phyloP scores from a whole-genome alignment of 2,888 invertebrate species.

The Bhutanitis thaidina region DNA sequence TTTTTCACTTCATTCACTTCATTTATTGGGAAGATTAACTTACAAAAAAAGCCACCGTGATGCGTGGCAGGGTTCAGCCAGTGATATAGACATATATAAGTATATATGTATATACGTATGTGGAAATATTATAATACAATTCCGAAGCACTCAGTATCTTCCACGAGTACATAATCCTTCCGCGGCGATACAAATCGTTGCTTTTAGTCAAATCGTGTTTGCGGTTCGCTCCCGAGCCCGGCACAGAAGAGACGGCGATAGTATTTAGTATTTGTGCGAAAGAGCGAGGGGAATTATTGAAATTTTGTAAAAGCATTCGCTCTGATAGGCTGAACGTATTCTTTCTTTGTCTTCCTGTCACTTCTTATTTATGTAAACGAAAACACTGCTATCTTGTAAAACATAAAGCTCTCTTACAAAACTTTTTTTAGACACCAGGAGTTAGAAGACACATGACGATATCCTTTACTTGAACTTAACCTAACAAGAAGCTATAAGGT shows the following conservation, averaged over 20 bases:
- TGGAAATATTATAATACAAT: neutral
- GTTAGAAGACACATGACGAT: no score
- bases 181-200: conserved; percentile 34
- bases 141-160: neutral
- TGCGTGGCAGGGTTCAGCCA: no score
- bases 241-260: neutral
- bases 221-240: conserved; percentile 23
- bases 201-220: conserved; percentile 36
- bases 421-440: no score
- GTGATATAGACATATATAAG: no score
- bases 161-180: conserved; percentile 14
- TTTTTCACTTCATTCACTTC: no score
- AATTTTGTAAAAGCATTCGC: conserved; percentile 19
- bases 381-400: neutral
- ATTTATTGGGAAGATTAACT: no score
- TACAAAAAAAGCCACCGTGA: no score
- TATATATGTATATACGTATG: no score
- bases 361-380: neutral
- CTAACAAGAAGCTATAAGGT: no score
- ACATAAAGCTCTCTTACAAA: no score
- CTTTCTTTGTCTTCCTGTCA: neutral
- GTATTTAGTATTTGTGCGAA: neutral
- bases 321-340: conserved; percentile 14
- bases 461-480: no score
- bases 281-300: conserved; percentile 16